Conservation (phyloP, 2,888 invertebrate genomes). For the Odontocerum albicorne region DNA sequence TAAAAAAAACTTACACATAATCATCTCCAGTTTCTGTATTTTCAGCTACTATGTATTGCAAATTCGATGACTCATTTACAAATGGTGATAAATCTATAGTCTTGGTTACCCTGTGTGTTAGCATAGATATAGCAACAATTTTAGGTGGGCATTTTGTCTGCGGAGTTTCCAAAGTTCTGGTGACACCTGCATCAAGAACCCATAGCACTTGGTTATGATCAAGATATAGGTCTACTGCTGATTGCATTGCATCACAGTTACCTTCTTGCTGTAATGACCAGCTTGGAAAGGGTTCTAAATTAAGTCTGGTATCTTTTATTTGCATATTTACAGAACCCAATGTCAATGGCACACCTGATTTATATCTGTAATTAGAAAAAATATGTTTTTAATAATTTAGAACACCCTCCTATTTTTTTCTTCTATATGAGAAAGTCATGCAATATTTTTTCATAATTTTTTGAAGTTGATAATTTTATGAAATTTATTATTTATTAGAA, state of each 20-base stretch:
- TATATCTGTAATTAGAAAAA: slow-evolving; percentile 59
- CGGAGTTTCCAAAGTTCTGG: slow-evolving; percentile 14
- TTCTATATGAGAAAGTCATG: too few species aligned
- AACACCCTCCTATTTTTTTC: too few species aligned
- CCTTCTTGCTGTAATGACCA: slow-evolving; percentile 28
- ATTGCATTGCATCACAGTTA: slow-evolving; percentile 28
- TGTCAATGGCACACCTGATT: slow-evolving; percentile 26
- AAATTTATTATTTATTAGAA: too few species aligned
- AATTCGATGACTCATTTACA: slow-evolving; percentile 52
- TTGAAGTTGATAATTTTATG: too few species aligned
- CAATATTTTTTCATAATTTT: too few species aligned
- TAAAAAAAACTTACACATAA: slow-evolving; percentile 44
- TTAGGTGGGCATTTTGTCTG: slow-evolving; percentile 62
- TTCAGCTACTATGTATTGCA: slow-evolving; percentile 63
- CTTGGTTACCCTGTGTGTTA: slow-evolving; percentile 60
- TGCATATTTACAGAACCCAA: slow-evolving; percentile 12
- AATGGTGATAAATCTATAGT: slow-evolving; percentile 57
- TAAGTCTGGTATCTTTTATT: not conserved
- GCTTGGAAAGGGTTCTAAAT: slow-evolving; percentile 18
- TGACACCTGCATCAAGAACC: slow-evolving; percentile 27
- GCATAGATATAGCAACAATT: slow-evolving; percentile 60
- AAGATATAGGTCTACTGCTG: slow-evolving; percentile 28
- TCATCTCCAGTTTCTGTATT: slow-evolving; percentile 54
- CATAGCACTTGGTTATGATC: slow-evolving; percentile 23
- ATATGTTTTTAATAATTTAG: too few species aligned